phyloP scores from a whole-genome alignment of 2,797 vertebrate genomes.

The Cossypha caffra region DNA sequence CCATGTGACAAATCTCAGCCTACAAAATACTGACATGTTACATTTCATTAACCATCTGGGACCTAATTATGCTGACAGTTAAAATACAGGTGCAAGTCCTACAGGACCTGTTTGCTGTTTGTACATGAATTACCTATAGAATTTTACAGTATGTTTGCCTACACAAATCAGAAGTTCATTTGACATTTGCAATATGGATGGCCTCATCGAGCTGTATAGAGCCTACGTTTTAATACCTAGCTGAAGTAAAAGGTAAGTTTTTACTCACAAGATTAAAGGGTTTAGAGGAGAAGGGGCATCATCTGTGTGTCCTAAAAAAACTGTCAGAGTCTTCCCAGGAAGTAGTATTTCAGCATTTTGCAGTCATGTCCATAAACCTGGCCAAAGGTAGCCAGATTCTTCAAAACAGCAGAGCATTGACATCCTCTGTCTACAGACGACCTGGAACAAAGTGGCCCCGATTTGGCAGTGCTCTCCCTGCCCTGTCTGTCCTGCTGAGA shows the following conservation, averaged over 20 bases:
- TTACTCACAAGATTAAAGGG: neutral
- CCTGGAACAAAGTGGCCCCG: neutral
- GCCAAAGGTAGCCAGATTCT: neutral
- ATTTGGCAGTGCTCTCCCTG: neutral
- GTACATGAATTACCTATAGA: neutral
- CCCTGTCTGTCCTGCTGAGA: neutral
- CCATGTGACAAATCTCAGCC: constrained; percentile 61
- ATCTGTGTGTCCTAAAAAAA: neutral
- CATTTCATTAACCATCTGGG: constrained; percentile 67
- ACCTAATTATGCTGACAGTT: constrained; percentile 39
- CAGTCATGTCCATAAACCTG: neutral
- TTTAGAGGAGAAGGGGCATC: neutral
- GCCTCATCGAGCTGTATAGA: fast-evolving
- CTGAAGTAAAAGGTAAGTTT: neutral
- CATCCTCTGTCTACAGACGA: neutral
- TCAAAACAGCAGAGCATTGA: neutral
- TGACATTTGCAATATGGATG: neutral
- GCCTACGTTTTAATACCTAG: neutral
- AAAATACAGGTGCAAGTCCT: constrained; percentile 34
- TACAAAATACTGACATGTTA: constrained; percentile 59
- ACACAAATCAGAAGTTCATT: neutral
- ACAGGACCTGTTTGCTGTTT: neutral
- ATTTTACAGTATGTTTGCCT: neutral
- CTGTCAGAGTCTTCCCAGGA: neutral
- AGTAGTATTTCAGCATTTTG: neutral